Base-by-base conservation (phyloP, 2,888 invertebrate genomes). In the Noctua comes region DNA sequence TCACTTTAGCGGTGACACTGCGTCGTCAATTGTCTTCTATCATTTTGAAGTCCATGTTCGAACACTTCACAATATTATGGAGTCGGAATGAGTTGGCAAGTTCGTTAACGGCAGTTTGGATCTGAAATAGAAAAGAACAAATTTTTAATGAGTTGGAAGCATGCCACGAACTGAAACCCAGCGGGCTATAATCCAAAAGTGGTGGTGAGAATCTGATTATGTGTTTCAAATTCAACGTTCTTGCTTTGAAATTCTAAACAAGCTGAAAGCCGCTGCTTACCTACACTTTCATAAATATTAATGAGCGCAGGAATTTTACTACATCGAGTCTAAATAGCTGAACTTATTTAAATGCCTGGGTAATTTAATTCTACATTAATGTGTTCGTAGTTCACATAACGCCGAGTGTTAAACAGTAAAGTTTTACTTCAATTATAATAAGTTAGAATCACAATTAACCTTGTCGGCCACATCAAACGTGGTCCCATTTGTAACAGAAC, bases 1-100 rank as follows among this genome's bases (percentile, higher is more conserved):
- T 84, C 76, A 77, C 79, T 83, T 51, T 81, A 70, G 68, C 71
- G 72, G 54, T 71, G 68, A 82, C 76, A 69, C 77, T 76, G 80
- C 71, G 85, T 66, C 82, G 88, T 95, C 93, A 96, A 93, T 95
- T 95, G 88, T 95, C 95, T 90, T 96, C 96, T 92, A 92, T 94
- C 95, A 95, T 95, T 79, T 92, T 94, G 89, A 72, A 76, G 71
- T 77, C 76, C 87, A 82, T 88, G n/a, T 64, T 90, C 59, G 57
- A 82, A 84, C 69, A 79, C 78, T 84, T 81, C 82, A 84, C 77
- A 68, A 43, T 71, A 74, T 81, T 76, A 66, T 69, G 57, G 72
- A 79, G 76, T 72, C 8, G 36, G 65, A 73, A 62, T 70, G n/a
- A 74, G 66, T 72, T 81, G 77, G 72, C 75, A 51, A 31, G 68